Evolutionary conservation across 2,113 vertebrate species (phyloP).

Genomic region (Pholis gunnellus): DNA sequence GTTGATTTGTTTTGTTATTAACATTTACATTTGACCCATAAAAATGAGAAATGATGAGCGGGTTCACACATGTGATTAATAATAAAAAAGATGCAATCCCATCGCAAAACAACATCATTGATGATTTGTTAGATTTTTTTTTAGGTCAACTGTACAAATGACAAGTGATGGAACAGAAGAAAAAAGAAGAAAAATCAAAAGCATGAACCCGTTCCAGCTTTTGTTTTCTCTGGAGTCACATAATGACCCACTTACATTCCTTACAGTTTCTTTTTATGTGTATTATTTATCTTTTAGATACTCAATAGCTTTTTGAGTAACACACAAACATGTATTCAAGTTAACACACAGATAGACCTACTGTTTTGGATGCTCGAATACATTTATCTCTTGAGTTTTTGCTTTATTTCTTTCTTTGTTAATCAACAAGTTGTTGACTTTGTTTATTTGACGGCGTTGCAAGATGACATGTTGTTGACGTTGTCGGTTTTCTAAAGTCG

Average conservation of each 20-base stretch:
- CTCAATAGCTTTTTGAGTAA: conserved; percentile 47
- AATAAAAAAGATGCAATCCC: conserved; percentile 61
- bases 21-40: conserved; percentile 75
- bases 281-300: conserved; percentile 66
- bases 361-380: background rate
- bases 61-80: conserved; percentile 65
- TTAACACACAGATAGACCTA: conserved; percentile 11
- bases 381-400: conserved; percentile 22
- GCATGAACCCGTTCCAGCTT: conserved; percentile 44
- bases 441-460: conserved; percentile 62
- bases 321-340: conserved; percentile 27
- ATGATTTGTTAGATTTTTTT: conserved; percentile 68
- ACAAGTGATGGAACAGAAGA: conserved; percentile 61
- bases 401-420: conserved; percentile 51
- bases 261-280: conserved; percentile 51
- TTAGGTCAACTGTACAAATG: conserved; percentile 75
- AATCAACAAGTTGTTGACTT: conserved; percentile 65
- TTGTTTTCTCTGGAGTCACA: conserved; percentile 69
- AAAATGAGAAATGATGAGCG: conserved; percentile 49
- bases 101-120: conserved; percentile 52
- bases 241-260: conserved; percentile 75
- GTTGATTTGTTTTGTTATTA: conserved; percentile 63
- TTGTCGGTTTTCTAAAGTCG: conserved; percentile 66
- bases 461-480: conserved; percentile 66
- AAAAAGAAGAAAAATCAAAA: conserved; percentile 42